Evolutionary conservation across 2,888 invertebrate species (phyloP).

Genomic region (Rosalia funebris): DNA sequence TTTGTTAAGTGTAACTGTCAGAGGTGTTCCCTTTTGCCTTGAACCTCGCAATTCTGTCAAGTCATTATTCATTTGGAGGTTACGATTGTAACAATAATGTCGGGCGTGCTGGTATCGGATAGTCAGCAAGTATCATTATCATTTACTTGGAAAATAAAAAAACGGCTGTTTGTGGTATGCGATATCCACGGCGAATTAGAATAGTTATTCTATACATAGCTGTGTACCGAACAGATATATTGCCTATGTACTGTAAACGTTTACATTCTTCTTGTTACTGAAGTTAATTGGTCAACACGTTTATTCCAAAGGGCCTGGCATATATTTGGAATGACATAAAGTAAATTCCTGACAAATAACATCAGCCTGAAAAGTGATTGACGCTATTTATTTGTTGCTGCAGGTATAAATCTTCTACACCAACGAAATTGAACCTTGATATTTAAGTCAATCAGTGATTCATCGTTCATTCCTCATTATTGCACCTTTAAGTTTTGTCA

Average conservation of each 20-base stretch:
- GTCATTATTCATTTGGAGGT: constrained; percentile 10
- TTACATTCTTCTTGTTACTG: not conserved
- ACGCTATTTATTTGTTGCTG: too few species aligned
- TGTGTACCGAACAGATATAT: not conserved
- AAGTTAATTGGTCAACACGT: not conserved
- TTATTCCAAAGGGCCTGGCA: not conserved
- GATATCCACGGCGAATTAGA: not conserved
- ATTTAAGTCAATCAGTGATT: too few species aligned
- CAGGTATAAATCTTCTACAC: too few species aligned
- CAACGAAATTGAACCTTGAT: too few species aligned
- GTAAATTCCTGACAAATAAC: too few species aligned
- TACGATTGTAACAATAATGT: not conserved
- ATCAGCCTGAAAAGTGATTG: too few species aligned
- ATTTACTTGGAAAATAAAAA: not conserved
- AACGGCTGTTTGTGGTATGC: not conserved
- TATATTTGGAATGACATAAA: not conserved
- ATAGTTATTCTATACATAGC: not conserved
- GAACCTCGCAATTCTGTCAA: constrained; percentile 14
- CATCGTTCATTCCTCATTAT: too few species aligned
- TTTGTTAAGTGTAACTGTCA: constrained; percentile 10
- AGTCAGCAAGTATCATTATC: not conserved
- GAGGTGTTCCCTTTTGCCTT: constrained; percentile 20
- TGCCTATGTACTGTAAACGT: not conserved
- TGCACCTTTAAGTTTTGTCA: too few species aligned
- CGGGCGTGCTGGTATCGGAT: not conserved